These are phyloP conservation scores for Acrossocheilus wenchowensis DNA, from an alignment of 2,797 vertebrate genomes.

Conservation along the genomic window DNA sequence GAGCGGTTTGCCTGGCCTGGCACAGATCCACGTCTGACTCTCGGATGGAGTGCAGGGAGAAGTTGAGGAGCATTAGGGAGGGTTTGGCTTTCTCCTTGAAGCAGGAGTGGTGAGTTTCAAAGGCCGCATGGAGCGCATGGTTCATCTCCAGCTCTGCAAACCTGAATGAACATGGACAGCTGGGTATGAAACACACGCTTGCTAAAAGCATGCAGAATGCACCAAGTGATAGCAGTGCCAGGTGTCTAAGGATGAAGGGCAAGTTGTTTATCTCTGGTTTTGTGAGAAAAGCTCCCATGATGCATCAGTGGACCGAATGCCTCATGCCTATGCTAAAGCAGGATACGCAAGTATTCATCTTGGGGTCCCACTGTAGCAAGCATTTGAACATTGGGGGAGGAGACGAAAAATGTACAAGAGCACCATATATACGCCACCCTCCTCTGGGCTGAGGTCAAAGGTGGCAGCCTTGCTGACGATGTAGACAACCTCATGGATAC, in stretches of 20 bases:
- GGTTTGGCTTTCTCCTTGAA: slow-evolving; percentile 60
- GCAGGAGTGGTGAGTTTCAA: slow-evolving; percentile 64
- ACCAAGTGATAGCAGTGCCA: not conserved
- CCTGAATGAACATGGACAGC: slow-evolving; percentile 71
- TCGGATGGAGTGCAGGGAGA: slow-evolving; percentile 54
- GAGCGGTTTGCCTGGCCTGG: slow-evolving; percentile 48
- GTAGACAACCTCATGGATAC: slow-evolving; percentile 28
- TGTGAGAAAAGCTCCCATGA: slow-evolving; percentile 2
- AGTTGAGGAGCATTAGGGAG: slow-evolving; percentile 60
- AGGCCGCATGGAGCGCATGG: slow-evolving; percentile 64
- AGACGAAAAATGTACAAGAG: slow-evolving; percentile 57
- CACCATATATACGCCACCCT: slow-evolving; percentile 66
- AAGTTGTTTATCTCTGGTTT: slow-evolving; percentile 10
- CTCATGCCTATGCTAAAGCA: slow-evolving; percentile 19
- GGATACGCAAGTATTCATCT: slow-evolving; percentile 65
- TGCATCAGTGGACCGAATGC: not conserved
- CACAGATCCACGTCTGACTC: slow-evolving; percentile 49
- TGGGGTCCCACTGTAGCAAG: slow-evolving; percentile 62
- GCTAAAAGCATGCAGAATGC: slow-evolving; percentile 46
- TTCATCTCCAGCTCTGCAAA: slow-evolving; percentile 68
- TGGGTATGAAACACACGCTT: slow-evolving; percentile 58
- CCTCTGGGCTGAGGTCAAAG: slow-evolving; percentile 69
- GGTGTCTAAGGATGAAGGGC: slow-evolving; percentile 26
- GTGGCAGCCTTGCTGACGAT: slow-evolving; percentile 56
- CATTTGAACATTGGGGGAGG: slow-evolving; percentile 61